These are phyloP conservation scores for Aporophyla lueneburgensis DNA, from an alignment of 2,888 invertebrate species.

Conservation along the genomic window DNA sequence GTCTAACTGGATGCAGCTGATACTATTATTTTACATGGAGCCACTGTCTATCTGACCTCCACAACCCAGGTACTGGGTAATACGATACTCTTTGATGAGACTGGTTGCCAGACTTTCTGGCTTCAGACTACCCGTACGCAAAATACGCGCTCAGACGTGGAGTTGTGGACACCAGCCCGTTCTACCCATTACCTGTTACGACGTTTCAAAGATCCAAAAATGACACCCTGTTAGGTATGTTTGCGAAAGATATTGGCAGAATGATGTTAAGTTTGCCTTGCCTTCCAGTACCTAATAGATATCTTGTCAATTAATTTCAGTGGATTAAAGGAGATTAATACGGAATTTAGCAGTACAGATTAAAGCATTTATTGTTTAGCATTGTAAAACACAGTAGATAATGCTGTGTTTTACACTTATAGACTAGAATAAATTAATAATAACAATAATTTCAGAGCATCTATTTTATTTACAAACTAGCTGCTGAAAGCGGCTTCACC, in stretches of 20 bases:
- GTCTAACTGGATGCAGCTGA: too few relatives aligned
- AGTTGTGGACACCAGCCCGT: too few relatives aligned
- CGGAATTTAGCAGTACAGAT: slow-evolving; percentile 12
- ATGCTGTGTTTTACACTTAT: background rate
- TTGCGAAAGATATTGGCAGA: background rate
- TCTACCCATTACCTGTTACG: too few relatives aligned
- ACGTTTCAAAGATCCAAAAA: too few relatives aligned
- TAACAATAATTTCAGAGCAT: background rate
- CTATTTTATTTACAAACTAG: background rate
- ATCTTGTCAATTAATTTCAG: background rate
- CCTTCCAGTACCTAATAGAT: background rate
- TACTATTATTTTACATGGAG: too few relatives aligned
- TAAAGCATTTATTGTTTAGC: slow-evolving; percentile 36
- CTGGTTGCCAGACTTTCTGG: too few relatives aligned
- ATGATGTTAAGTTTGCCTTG: background rate
- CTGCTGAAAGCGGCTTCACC: too few relatives aligned
- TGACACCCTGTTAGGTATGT: background rate
- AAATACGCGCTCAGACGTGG: too few relatives aligned
- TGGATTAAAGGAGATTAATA: slow-evolving; percentile 22
- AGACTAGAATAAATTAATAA: slow-evolving; percentile 39
- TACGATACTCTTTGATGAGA: too few relatives aligned
- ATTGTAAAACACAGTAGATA: background rate
- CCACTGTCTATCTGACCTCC: too few relatives aligned
- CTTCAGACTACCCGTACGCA: too few relatives aligned
- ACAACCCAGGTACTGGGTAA: too few relatives aligned